Conservation (phyloP, 2,888 invertebrate species). For the Drosophila lutescens region DNA sequence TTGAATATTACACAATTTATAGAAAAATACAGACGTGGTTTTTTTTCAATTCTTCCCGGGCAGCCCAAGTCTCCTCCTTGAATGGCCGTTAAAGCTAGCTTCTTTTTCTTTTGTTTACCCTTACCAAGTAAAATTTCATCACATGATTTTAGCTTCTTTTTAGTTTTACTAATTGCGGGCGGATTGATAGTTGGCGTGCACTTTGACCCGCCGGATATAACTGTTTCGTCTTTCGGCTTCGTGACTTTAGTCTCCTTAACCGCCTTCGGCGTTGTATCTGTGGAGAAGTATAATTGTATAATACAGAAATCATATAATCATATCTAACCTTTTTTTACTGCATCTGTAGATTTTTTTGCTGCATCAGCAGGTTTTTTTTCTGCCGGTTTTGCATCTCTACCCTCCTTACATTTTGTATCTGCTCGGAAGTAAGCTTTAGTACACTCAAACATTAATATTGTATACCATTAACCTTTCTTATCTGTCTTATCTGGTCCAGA, state of each 20-base stretch:
- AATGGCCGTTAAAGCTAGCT: background rate
- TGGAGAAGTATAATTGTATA: no score
- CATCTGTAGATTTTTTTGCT: background rate
- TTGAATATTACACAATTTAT: background rate
- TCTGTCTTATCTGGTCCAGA: background rate
- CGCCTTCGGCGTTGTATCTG: background rate
- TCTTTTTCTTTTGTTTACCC: background rate
- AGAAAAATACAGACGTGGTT: background rate
- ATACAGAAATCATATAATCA: background rate
- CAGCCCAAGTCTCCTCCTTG: constrained; percentile 9
- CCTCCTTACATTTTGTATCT: background rate
- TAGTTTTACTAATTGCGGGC: background rate
- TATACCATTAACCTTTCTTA: background rate
- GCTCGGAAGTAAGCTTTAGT: no score
- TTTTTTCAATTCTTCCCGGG: background rate
- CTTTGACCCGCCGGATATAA: background rate
- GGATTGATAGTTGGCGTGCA: background rate
- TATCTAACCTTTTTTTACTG: background rate
- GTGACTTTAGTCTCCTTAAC: background rate
- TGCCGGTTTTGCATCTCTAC: background rate
- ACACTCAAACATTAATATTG: no score
- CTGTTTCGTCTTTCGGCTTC: background rate
- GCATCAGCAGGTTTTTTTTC: background rate
- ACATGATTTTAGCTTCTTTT: background rate
- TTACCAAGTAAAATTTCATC: background rate